phyloP scores from a whole-genome alignment of 2,888 invertebrate genomes.

The Eulithis prunata region DNA sequence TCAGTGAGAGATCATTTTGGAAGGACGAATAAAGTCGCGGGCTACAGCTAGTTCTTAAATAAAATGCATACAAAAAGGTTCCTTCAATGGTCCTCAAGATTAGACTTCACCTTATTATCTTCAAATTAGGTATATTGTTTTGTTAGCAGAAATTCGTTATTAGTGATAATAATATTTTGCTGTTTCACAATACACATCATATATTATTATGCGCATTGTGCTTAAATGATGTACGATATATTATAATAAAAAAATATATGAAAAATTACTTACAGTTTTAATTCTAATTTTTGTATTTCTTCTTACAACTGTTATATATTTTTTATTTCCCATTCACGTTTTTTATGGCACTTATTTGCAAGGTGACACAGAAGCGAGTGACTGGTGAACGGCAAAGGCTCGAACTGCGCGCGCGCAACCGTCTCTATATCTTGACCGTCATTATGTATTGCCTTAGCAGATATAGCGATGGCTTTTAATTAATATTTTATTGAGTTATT shows the following conservation, averaged over 20 bases:
- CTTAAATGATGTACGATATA: too few species aligned
- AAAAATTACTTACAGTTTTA: slow-evolving; percentile 30
- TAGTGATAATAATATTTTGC: too few species aligned
- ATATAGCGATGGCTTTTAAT: slow-evolving; percentile 18
- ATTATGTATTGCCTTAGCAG: slow-evolving; percentile 14
- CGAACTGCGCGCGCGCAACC: slow-evolving; percentile 62
- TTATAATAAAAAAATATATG: slow-evolving; percentile 1
- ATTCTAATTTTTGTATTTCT: slow-evolving; percentile 6
- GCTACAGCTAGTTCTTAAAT: too few species aligned
- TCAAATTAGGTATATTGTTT: too few species aligned
- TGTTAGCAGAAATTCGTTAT: too few species aligned
- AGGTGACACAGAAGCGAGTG: slow-evolving; percentile 50
- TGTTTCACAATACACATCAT: too few species aligned
- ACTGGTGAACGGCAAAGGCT: slow-evolving; percentile 51
- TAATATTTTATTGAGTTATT: slow-evolving; percentile 6
- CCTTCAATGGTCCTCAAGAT: too few species aligned
- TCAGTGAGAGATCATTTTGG: too few species aligned
- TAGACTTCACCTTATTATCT: too few species aligned
- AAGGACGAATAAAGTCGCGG: too few species aligned
- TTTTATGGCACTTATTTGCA: slow-evolving; percentile 34
- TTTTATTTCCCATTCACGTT: slow-evolving; percentile 46
- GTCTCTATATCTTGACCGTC: slow-evolving; percentile 49
- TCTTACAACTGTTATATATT: slow-evolving; percentile 23
- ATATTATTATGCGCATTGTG: too few species aligned
- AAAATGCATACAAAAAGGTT: too few species aligned